A percentile compares a stretch with the other conserved stretches of the same genome.
Conservation (phyloP, 2,113 vertebrate genomes). For the Chaenocephalus aceratus region DNA sequence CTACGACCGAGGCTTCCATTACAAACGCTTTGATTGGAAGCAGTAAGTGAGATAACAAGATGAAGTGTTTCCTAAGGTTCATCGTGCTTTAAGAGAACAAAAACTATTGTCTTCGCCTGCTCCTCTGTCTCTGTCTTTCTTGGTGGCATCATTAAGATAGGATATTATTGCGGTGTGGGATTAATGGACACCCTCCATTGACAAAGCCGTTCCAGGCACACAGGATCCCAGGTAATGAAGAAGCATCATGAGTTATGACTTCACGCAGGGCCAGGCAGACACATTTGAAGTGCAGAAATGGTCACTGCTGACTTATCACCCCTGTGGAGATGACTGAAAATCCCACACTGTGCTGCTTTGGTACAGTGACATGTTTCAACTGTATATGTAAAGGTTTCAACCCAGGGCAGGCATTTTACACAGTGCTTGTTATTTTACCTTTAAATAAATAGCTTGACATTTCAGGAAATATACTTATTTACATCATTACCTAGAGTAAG, state of each 20-base stretch:
- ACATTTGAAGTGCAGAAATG: conserved; percentile 59
- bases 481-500: neutral
- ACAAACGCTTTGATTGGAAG: conserved; percentile 41
- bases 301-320: conserved; percentile 66
- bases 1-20: conserved; percentile 8
- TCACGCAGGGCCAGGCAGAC: conserved; percentile 55
- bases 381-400: neutral
- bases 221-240: conserved; percentile 72
- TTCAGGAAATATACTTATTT: neutral
- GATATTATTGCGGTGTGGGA: conserved; percentile 69
- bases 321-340: conserved; percentile 48
- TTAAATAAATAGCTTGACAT: conserved; percentile 3
- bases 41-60: conserved; percentile 48
- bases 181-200: conserved; percentile 69
- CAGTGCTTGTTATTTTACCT: neutral
- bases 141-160: conserved; percentile 71
- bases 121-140: conserved; percentile 63
- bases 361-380: conserved; percentile 13
- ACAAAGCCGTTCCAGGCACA: conserved; percentile 62
- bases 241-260: conserved; percentile 70
- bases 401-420: conserved; percentile 15
- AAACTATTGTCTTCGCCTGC: conserved; percentile 63
- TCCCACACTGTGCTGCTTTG: conserved; percentile 11
- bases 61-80: conserved; percentile 53
- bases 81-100: conserved; percentile 62